phyloP scores from a whole-genome alignment of 2,113 vertebrate genomes.

The Phylloscopus whistleri region DNA sequence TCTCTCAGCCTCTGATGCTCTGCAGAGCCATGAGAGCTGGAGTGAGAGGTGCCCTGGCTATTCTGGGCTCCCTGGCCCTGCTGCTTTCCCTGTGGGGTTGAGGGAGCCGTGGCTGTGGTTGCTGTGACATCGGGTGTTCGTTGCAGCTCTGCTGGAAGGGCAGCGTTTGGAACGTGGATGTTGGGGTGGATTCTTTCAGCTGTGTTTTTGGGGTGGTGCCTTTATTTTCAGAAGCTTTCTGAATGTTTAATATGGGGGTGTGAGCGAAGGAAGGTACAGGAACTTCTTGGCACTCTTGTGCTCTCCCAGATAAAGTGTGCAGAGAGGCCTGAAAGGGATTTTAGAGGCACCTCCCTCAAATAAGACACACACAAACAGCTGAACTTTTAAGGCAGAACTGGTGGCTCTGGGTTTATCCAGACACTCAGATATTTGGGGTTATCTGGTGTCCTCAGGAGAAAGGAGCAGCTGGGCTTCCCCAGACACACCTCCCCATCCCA shows the following conservation, averaged over 20 bases:
- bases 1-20: background rate
- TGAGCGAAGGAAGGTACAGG: background rate
- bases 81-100: background rate
- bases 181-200: background rate
- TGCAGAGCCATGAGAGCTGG: rapidly evolving
- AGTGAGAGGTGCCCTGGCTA: background rate
- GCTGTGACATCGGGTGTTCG: background rate
- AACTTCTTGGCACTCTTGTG: background rate
- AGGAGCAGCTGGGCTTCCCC: background rate
- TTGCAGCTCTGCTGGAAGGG: background rate
- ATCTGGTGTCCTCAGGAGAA: background rate
- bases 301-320: background rate
- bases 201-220: background rate
- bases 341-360: background rate
- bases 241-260: background rate
- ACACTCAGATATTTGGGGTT: background rate
- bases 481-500: rapidly evolving
- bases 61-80: background rate
- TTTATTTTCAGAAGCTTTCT: background rate
- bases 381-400: rapidly evolving
- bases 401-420: background rate
- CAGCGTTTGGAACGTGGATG: background rate
- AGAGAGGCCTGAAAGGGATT: background rate
- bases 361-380: background rate
- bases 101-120: rapidly evolving